Conservation (phyloP, 2,888 invertebrate genomes). For the Gymnocheta viridis region DNA sequence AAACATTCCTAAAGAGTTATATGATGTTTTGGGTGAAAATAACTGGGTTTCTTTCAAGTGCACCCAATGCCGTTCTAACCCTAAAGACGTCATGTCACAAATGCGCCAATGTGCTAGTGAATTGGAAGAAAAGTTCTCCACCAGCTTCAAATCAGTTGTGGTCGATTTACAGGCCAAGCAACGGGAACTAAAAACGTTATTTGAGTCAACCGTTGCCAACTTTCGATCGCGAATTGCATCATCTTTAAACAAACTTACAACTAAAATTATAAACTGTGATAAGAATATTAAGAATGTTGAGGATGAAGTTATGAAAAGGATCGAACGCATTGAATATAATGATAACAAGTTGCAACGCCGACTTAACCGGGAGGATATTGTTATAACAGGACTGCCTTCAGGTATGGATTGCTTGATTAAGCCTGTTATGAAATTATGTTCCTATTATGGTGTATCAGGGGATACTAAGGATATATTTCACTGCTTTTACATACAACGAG, state of each 20-base stretch:
- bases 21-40: too few relatives aligned
- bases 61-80: neutral
- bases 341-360: too few relatives aligned
- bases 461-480: too few relatives aligned
- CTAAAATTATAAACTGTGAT: neutral
- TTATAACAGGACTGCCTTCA: neutral
- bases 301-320: too few relatives aligned
- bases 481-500: neutral
- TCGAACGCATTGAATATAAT: too few relatives aligned
- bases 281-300: too few relatives aligned
- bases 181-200: neutral
- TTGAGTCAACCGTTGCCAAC: neutral
- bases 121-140: neutral
- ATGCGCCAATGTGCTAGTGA: neutral
- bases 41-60: neutral
- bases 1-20: too few relatives aligned
- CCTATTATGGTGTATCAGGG: too few relatives aligned
- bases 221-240: neutral
- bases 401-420: too few relatives aligned
- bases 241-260: neutral
- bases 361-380: neutral
- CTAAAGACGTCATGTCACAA: neutral
- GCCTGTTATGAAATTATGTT: too few relatives aligned
- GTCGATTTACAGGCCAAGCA: neutral
- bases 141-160: neutral